Percentiles rank a stretch among this genome's conserved stretches.
These are phyloP conservation scores for Leucosticte australis DNA, from an alignment of 2,113 vertebrate species.

Conservation along the genomic window DNA sequence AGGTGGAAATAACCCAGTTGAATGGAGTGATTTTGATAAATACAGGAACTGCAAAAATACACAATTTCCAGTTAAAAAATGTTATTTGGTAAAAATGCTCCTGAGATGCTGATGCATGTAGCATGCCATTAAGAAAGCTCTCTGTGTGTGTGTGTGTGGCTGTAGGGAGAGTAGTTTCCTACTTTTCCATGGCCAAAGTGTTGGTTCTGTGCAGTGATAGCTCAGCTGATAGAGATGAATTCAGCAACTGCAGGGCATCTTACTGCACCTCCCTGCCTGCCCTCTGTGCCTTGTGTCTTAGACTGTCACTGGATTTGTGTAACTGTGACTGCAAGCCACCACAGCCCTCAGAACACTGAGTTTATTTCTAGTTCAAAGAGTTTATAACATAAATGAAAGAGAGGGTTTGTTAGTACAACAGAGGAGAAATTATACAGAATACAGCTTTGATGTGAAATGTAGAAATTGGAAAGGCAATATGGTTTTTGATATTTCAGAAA, in stretches of 20 bases:
- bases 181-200: not conserved
- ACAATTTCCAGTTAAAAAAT: not conserved
- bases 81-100: not conserved
- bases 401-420: not conserved
- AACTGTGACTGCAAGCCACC: not conserved
- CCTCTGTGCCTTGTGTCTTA: not conserved
- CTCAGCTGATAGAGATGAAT: not conserved
- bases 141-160: not conserved
- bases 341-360: not conserved
- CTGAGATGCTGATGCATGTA: not conserved
- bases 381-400: not conserved
- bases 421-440: not conserved
- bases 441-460: not conserved
- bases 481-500: not conserved
- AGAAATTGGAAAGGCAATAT: not conserved
- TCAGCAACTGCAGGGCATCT: not conserved
- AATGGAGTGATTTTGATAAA: not conserved
- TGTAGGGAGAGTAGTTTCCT: not conserved
- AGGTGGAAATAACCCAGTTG: not conserved
- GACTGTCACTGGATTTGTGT: not conserved
- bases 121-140: not conserved
- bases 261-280: not conserved
- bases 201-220: not conserved
- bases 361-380: not conserved
- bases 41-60: not conserved